Percentiles rank a stretch among this genome's conserved stretches.
These are phyloP conservation scores for Acrobasis suavella DNA, from an alignment of 2,888 invertebrate species.

Conservation along the genomic window DNA sequence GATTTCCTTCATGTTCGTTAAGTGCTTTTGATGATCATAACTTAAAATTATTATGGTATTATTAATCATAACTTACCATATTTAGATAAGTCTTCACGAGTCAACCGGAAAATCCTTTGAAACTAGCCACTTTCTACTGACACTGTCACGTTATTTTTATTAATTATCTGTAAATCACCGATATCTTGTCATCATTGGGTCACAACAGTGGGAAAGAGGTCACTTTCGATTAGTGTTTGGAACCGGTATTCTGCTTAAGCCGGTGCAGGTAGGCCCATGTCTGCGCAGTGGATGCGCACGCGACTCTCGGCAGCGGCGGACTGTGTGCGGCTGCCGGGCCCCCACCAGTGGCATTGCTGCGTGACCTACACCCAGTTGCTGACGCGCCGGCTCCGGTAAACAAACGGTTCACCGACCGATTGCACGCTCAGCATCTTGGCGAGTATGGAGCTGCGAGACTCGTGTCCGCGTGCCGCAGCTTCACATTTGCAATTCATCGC, in stretches of 20 bases:
- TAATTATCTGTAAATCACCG: conserved; percentile 48
- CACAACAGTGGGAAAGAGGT: conserved; percentile 59
- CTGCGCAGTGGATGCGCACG: conserved; percentile 60
- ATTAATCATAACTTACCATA: conserved; percentile 57
- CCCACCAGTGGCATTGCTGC: conserved; percentile 57
- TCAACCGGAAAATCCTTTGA: conserved; percentile 54
- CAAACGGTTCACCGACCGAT: conserved; percentile 82
- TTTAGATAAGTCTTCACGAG: conserved; percentile 43
- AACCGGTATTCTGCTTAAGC: conserved; percentile 48
- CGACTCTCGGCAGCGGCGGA: conserved; percentile 60
- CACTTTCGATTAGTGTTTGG: conserved; percentile 59
- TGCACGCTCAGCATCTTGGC: conserved; percentile 56
- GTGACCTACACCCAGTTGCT: conserved; percentile 74
- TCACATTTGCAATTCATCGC: conserved; percentile 74
- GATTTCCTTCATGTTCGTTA: conserved; percentile 47
- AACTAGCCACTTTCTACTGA: conserved; percentile 57
- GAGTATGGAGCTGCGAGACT: conserved; percentile 48
- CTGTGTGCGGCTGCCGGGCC: conserved; percentile 52
- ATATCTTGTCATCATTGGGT: conserved; percentile 62
- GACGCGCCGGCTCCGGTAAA: conserved; percentile 70
- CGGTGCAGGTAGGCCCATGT: conserved; percentile 57
- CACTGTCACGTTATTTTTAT: conserved; percentile 61
- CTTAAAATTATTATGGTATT: conserved; percentile 8
- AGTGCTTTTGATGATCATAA: conserved; percentile 25
- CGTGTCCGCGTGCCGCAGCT: conserved; percentile 45